Percentiles rank a stretch among this genome's conserved stretches.
phyloP scores from a whole-genome alignment of 2,113 vertebrate genomes.

The Rhabdomys dilectus region DNA sequence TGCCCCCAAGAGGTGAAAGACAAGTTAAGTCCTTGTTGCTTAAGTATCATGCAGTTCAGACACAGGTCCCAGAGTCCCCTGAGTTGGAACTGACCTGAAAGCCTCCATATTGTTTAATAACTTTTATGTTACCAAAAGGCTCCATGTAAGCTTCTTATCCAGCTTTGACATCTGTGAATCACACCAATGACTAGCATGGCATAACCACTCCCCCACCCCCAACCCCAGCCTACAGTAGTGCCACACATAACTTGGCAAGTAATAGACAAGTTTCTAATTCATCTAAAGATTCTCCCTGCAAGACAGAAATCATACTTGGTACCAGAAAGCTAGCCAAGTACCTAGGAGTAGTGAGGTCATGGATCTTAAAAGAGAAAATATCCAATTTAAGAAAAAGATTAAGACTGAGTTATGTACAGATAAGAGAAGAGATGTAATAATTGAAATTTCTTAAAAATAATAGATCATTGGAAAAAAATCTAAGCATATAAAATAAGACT shows the following conservation, averaged over 20 bases:
- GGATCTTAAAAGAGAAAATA: not conserved
- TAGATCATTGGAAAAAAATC: not conserved
- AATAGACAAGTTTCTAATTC: not conserved
- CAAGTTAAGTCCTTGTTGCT: not conserved
- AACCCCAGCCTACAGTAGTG: not conserved
- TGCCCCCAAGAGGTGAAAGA: not conserved
- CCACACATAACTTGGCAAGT: not conserved
- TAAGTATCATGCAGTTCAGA: not conserved
- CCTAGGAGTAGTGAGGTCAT: not conserved
- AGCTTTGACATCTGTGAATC: not conserved
- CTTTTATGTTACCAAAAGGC: not conserved
- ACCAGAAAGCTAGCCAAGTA: not conserved
- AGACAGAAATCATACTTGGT: not conserved
- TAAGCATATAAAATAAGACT: not conserved
- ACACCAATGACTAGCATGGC: not conserved
- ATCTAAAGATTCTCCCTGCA: not conserved
- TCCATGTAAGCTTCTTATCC: not conserved
- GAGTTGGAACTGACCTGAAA: not conserved
- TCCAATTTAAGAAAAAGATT: not conserved
- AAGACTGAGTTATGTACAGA: conserved; percentile 17
- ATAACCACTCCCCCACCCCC: not conserved
- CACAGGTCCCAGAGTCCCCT: too few species aligned
- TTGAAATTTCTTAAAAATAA: conserved; percentile 40
- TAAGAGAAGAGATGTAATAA: conserved; percentile 16
- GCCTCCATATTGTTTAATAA: not conserved